phyloP scores from a whole-genome alignment of 2,113 vertebrate genomes.

The Cheirogaleus medius region DNA sequence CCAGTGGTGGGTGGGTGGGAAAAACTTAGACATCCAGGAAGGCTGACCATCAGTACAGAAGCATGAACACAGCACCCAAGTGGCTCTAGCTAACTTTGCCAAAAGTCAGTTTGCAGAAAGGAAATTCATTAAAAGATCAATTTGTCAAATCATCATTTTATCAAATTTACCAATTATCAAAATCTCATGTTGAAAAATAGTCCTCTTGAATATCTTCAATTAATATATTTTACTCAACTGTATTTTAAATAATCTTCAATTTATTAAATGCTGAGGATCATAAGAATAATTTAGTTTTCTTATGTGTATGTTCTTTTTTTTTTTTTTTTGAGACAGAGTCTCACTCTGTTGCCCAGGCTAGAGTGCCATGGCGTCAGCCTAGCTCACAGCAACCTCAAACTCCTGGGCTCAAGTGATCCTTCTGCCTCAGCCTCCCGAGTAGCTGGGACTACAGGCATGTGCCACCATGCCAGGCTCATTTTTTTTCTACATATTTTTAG shows the following conservation, averaged over 20 bases:
- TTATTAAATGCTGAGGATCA: constrained; percentile 28
- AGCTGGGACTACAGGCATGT: too few species aligned
- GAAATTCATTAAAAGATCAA: background rate
- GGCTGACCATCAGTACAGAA: background rate
- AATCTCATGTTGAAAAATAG: background rate
- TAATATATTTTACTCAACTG: background rate
- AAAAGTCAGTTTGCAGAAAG: background rate
- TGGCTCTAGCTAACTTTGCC: background rate
- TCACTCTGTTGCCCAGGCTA: too few species aligned
- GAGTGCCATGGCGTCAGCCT: too few species aligned
- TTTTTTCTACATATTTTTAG: too few species aligned
- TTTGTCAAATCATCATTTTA: background rate
- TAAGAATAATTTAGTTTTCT: background rate
- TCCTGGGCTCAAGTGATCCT: too few species aligned
- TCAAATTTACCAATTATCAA: background rate
- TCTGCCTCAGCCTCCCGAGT: too few species aligned
- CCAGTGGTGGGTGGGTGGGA: background rate
- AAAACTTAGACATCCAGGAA: background rate
- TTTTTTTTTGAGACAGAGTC: too few species aligned
- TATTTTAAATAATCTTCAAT: constrained; percentile 16
- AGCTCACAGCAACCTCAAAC: too few species aligned
- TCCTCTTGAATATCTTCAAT: background rate
- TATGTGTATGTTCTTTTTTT: background rate
- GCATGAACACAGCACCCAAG: background rate
- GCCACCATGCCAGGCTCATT: too few species aligned